Evolutionary conservation across 1,140 invertebrate genomes (phyloP), one percentile per base, ranked within the genome.

Genomic region (Pseudoatta argentina): DNA sequence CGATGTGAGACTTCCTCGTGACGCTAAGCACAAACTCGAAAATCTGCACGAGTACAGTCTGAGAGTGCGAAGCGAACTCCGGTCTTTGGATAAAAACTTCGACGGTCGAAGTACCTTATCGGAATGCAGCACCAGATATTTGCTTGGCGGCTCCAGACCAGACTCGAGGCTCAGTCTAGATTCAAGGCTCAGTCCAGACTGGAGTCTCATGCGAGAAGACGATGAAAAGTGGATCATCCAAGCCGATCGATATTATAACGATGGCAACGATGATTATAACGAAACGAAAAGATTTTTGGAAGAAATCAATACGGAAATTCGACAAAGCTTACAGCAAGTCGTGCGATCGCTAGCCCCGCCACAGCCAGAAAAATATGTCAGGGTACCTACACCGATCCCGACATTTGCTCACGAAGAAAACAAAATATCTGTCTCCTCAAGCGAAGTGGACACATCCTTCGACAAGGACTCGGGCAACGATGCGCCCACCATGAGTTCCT

Each of bases 11-110:
- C 64, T 94, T 8, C 89, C 94, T 12, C 86, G 86, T 12, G 72
- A 88, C 75, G 93, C 91, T 61, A 93, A 88, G 79, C 91, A 90
- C 51, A 95, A 94, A 67, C 83, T 95, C 75, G 94, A 95, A 86
- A 95, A 95, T 79, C 86, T 95, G 21, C 94, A 94, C 66, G 94
- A 94, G 30, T 95, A 95, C 77, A 94, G 94, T 75, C 67, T 95
- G 61, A 66, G 93, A 64, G 91, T 95, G 14, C 87, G 92, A 66
- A 92, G 91, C 76, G 92, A 95, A 76, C 75, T 95, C 2, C 90
- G 92, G 3, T 92, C 91, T 5, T 82, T 91, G 69, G 93, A 93
- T 27, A 90, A 72, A 21, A 91, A 88, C 66, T 92, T 91, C 2
- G 89, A 91, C 16, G 81, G 66, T 2, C 77, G 57, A n/a, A 64